Base-by-base conservation (phyloP, 2,113 vertebrate genomes). In the Anarhynchus alexandrinus region DNA sequence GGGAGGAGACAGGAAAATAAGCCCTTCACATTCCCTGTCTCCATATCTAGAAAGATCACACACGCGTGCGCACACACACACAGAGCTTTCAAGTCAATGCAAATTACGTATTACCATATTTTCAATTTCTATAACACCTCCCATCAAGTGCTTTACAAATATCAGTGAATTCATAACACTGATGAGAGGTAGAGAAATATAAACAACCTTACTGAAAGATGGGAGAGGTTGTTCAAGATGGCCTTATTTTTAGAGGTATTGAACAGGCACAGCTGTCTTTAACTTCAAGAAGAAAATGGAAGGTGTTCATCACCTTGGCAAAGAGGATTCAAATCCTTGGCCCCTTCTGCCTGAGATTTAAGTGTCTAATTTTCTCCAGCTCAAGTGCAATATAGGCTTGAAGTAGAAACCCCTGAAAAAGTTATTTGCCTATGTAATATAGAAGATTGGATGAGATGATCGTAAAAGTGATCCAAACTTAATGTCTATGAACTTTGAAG, bases 401-500 rank as follows among this genome's bases (percentile, higher is more conserved):
- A 93, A 82, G 78, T n/a, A 88, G 89, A 87, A 93, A 73, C 42
- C 29, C 51, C 62, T 77, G 83, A 69, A 94, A 86, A 95, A 89
- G 78, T 79, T 94, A 91, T 96, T 96, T 96, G 91, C 89, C 91
- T 95, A 66, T 3, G 8, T 78, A 88, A 61, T 67, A 43, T 38
- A 77, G 69, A 94, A 94, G 86, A 82, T 58, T 51, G 78, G 54
- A 91, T 87, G 52, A 92, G 86, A 88, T 77, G 54, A 97, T 95
- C 82, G 70, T 95, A 95, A 96, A 95, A 93, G 83, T 89, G 89
- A 94, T 94, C 66, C 79, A 72, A 85, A 88, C 54, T 91, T 96
- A 95, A 94, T 66, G 80, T 95, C 87, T 93, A 86, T 94, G 92
- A 96, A 96, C 94, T 92, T 95, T 92, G 83, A 95, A 91, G 83